These are phyloP conservation scores for Sinotaia quadrata DNA, from an alignment of 2,888 invertebrate genomes.

Conservation along the genomic window DNA sequence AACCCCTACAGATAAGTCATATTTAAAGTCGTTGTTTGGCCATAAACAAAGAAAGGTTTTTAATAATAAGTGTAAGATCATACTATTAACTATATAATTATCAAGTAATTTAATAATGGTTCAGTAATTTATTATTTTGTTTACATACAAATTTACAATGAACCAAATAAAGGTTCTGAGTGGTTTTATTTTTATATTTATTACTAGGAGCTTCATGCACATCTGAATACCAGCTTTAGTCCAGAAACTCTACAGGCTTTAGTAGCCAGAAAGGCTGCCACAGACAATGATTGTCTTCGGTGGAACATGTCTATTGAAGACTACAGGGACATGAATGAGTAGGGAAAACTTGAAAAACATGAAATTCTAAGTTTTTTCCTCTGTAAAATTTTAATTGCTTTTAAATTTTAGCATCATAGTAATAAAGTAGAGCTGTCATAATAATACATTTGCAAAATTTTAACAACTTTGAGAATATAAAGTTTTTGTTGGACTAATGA, in stretches of 20 bases:
- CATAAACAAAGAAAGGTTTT: no score
- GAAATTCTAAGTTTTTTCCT: not conserved
- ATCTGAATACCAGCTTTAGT: slow-evolving; percentile 40
- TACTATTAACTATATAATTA: no score
- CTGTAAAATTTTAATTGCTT: not conserved
- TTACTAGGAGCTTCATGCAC: slow-evolving; percentile 42
- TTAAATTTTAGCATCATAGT: no score
- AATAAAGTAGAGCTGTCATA: no score
- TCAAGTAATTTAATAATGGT: no score
- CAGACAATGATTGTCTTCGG: slow-evolving; percentile 16
- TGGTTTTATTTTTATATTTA: not conserved
- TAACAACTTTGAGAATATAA: no score
- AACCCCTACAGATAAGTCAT: no score
- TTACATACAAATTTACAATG: not conserved
- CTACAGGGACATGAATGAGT: slow-evolving; percentile 30
- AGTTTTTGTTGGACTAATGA: no score
- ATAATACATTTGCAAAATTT: no score
- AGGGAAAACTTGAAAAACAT: not conserved
- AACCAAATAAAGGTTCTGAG: not conserved
- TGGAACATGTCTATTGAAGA: slow-evolving; percentile 28
- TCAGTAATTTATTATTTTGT: not conserved
- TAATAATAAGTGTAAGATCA: no score
- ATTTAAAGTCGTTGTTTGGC: no score
- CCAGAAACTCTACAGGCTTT: slow-evolving; percentile 30
- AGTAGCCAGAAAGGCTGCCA: slow-evolving; percentile 27